These are phyloP conservation scores for Pachycephus smyrnensis DNA, from an alignment of 2,888 invertebrate genomes.

Conservation along the genomic window DNA sequence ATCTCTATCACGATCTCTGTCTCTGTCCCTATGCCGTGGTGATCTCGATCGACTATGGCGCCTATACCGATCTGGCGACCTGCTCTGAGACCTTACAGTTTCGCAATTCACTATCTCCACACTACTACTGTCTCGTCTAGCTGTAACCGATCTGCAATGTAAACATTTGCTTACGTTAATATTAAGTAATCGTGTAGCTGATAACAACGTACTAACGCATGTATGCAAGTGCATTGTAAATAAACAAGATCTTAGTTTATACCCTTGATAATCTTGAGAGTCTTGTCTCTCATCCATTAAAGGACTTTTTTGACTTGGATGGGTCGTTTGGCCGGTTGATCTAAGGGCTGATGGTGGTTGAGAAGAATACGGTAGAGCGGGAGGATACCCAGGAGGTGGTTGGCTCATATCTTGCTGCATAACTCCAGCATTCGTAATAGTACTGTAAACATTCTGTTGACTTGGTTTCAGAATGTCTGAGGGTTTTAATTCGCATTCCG, in stretches of 20 bases:
- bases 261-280: slow-evolving; percentile 52
- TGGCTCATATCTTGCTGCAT: slow-evolving; percentile 68
- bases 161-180: neutral
- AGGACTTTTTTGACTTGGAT: slow-evolving; percentile 58
- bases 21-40: slow-evolving; percentile 58
- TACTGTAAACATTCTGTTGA: slow-evolving; percentile 44
- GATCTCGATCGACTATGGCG: slow-evolving; percentile 64
- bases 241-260: neutral
- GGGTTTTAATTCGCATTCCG: slow-evolving; percentile 75
- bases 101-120: slow-evolving; percentile 65
- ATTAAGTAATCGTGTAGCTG: neutral
- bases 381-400: slow-evolving; percentile 71
- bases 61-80: slow-evolving; percentile 62
- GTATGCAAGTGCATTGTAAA: neutral
- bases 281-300: slow-evolving; percentile 59
- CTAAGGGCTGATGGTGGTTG: slow-evolving; percentile 56
- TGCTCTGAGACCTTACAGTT: slow-evolving; percentile 59
- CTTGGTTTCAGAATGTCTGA: slow-evolving; percentile 60
- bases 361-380: slow-evolving; percentile 58
- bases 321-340: slow-evolving; percentile 48
- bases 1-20: slow-evolving; percentile 54
- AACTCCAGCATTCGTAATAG: slow-evolving; percentile 45
- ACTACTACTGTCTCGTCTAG: slow-evolving; percentile 60
- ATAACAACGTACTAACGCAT: neutral
- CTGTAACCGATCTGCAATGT: slow-evolving; percentile 30